These are phyloP conservation scores for Dorcus parallelipipedus DNA, from an alignment of 2,888 invertebrate genomes.

Conservation along the genomic window DNA sequence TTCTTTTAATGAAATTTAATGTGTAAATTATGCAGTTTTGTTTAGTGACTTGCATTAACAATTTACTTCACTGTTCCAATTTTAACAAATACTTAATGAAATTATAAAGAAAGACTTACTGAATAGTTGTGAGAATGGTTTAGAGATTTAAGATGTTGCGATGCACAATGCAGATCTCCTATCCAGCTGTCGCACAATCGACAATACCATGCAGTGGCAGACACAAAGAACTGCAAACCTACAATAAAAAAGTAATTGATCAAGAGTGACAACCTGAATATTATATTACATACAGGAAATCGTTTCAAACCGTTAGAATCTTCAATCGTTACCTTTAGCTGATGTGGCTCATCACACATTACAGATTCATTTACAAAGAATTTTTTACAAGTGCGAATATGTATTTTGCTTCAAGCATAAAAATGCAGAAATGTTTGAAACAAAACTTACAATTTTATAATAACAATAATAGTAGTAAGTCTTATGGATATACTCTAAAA, in stretches of 20 bases:
- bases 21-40: not conserved
- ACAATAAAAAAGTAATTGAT: constrained; percentile 28
- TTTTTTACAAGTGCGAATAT: not conserved
- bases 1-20: not conserved
- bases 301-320: not conserved
- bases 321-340: not conserved
- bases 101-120: constrained; percentile 53
- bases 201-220: constrained; percentile 87
- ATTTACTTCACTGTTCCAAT: not conserved
- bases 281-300: constrained; percentile 2
- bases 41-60: not conserved
- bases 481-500: constrained; percentile 7
- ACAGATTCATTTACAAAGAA: not conserved
- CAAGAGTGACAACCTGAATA: not conserved
- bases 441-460: constrained; percentile 16
- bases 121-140: constrained; percentile 77
- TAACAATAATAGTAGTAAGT: constrained; percentile 2
- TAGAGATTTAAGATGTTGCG: constrained; percentile 77
- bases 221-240: constrained; percentile 86
- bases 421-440: constrained; percentile 3
- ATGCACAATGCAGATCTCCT: constrained; percentile 84
- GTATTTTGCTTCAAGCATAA: constrained; percentile 8
- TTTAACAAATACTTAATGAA: too few species aligned
- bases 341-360: too few species aligned
- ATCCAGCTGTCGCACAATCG: constrained; percentile 85